A percentile compares a stretch with the other conserved stretches of the same genome.
Conservation (phyloP, 2,113 vertebrate species). For the Odocoileus virginianus region DNA sequence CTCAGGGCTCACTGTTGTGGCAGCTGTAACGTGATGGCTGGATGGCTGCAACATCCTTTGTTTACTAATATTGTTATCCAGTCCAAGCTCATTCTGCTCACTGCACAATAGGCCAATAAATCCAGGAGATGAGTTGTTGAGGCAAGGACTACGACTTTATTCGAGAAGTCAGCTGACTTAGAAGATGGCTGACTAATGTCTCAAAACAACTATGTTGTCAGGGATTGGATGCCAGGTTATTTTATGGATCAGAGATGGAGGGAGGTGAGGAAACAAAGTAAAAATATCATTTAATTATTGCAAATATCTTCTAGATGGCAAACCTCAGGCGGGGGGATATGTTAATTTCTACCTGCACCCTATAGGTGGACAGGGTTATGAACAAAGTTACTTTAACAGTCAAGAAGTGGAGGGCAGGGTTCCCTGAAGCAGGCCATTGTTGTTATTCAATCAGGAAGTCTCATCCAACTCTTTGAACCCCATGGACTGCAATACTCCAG, state of each 20-base stretch:
- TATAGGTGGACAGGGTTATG: background rate
- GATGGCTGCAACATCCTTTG: background rate
- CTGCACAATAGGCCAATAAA: background rate
- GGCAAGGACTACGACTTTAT: background rate
- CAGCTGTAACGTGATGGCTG: background rate
- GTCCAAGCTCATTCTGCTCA: background rate
- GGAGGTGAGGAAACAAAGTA: background rate
- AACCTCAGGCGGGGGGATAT: background rate
- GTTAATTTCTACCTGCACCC: background rate
- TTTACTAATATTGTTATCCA: background rate
- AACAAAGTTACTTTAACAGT: background rate
- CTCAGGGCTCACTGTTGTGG: background rate
- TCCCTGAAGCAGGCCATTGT: background rate
- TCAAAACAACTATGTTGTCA: background rate
- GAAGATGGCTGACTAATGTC: background rate
- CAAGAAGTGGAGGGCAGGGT: background rate
- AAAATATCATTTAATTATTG: background rate
- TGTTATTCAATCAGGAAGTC: background rate
- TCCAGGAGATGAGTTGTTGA: background rate
- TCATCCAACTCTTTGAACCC: background rate
- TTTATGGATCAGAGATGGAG: background rate
- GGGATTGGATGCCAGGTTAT: background rate
- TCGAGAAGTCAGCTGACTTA: background rate
- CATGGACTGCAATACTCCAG: background rate
- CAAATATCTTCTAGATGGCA: background rate